Base-by-base conservation (phyloP, 1,140 invertebrate species). In the Agraylea sexmaculata region DNA sequence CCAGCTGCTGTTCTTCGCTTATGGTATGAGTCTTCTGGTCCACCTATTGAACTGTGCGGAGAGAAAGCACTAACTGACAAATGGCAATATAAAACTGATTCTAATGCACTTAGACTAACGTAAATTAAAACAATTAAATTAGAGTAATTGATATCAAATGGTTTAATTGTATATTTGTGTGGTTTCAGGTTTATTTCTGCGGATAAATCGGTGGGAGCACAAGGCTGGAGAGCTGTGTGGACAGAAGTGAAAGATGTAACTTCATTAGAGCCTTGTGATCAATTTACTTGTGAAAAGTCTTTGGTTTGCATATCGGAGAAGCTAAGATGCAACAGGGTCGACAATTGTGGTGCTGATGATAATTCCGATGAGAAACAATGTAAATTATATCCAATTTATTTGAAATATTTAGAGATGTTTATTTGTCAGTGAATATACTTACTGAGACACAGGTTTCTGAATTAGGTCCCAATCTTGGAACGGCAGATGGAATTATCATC, bases 31-130 rank as follows among this genome's bases (percentile, higher is more conserved):
- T 70, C 74, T 27, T 73, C 74, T 43, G 71, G 70, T 28, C 74
- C 83, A 25, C 87, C 88, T 21, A 64, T 86, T 40, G 89, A 94
- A 69, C 64, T 94, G 34, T 95, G 90, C 59, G 89, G 89, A 11
- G 84, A 87, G 54, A 86, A 83, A 60, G 66, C 74, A 18, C 57
- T 67, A 8, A 63, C 73, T 13, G 76, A 80, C 39, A 75, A 80
- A 49, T 84, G 83, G 76, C 77, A 83, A 58, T 87, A 83, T 56
- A 70, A 89, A 43, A 91, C 89, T 39, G 78, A 83, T n/a, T 75
- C 75, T 43, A 86, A 86, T 63, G 69, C 78, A 32, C 76, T 89
- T 62, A 72, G 83, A 53, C 69, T 91, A 42, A 84, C 82, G 83
- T 87, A 63, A 64, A 58, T 32, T 32, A 11, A 10, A 11, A 37